These are phyloP conservation scores for Agelastica alni DNA, from an alignment of 2,888 invertebrate genomes.

Conservation along the genomic window DNA sequence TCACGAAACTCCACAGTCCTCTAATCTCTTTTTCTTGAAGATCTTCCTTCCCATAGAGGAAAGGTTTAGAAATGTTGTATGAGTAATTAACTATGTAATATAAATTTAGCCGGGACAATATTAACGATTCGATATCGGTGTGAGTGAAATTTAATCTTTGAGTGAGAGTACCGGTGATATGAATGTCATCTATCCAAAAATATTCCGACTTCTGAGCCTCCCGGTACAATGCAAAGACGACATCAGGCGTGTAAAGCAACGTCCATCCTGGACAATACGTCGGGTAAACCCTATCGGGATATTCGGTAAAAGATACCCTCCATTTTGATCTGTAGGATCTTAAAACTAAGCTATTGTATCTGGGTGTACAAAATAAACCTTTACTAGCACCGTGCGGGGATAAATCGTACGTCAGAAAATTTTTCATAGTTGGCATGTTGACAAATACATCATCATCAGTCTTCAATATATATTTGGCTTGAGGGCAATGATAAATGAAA, in stretches of 20 bases:
- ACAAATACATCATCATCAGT: constrained; percentile 80
- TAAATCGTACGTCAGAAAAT: constrained; percentile 62
- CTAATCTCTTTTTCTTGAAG: constrained; percentile 57
- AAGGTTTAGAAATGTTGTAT: constrained; percentile 48
- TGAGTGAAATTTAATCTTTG: constrained; percentile 62
- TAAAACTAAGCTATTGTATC: constrained; percentile 33
- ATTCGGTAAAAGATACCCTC: constrained; percentile 73
- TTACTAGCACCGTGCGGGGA: constrained; percentile 65
- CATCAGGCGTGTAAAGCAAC: constrained; percentile 64
- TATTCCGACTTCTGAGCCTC: constrained; percentile 63
- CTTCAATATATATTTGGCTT: constrained; percentile 69
- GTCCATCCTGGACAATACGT: constrained; percentile 75
- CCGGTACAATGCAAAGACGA: constrained; percentile 57
- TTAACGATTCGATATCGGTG: constrained; percentile 52
- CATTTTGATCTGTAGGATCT: constrained; percentile 74
- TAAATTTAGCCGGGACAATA: constrained; percentile 35
- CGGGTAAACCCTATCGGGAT: constrained; percentile 67
- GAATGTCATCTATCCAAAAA: constrained; percentile 78
- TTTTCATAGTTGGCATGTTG: constrained; percentile 66
- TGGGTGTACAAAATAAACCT: constrained; percentile 67
- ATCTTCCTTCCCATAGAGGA: constrained; percentile 63
- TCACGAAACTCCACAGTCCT: constrained; percentile 59
- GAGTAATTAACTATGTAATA: constrained; percentile 29
- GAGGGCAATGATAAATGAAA: constrained; percentile 70
- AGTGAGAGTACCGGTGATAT: constrained; percentile 68